These are phyloP conservation scores for Panthera tigris DNA, from an alignment of 2,113 vertebrate species.

Conservation along the genomic window DNA sequence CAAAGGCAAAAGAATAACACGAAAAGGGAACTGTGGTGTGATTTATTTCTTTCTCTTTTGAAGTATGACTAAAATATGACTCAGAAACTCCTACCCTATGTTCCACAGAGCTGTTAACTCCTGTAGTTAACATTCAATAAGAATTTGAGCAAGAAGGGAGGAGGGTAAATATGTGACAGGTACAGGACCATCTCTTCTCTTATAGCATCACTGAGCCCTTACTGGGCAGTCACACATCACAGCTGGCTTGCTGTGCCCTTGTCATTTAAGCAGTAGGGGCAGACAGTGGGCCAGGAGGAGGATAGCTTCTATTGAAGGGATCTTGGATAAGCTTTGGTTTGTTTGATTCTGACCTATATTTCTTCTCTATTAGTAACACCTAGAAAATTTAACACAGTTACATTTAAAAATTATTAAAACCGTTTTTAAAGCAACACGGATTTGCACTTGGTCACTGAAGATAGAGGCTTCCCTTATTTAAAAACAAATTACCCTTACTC, in stretches of 20 bases:
- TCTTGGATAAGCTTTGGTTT: background rate
- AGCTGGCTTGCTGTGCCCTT: background rate
- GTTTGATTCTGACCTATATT: constrained; percentile 9
- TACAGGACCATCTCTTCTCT: background rate
- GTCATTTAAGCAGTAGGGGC: background rate
- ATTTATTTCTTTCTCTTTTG: constrained; percentile 47
- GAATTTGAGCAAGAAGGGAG: constrained; percentile 18
- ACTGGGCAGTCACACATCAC: background rate
- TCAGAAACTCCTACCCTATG: constrained; percentile 19
- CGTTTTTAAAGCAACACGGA: background rate
- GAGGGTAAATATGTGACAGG: background rate
- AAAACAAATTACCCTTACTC: background rate
- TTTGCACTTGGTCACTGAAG: background rate
- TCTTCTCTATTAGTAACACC: background rate
- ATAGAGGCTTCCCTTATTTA: background rate
- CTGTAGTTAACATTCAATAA: constrained; percentile 12
- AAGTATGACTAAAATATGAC: constrained; percentile 64
- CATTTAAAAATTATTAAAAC: background rate
- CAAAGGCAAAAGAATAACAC: constrained; percentile 45
- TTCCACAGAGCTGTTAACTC: background rate
- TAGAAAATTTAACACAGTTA: background rate
- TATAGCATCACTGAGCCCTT: background rate
- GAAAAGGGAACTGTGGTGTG: background rate
- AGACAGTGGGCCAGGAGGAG: background rate
- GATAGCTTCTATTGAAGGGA: background rate